Percentiles rank a stretch among this genome's conserved stretches.
Evolutionary conservation across 2,888 invertebrate genomes (phyloP).

Genomic region (Euphydryas editha): DNA sequence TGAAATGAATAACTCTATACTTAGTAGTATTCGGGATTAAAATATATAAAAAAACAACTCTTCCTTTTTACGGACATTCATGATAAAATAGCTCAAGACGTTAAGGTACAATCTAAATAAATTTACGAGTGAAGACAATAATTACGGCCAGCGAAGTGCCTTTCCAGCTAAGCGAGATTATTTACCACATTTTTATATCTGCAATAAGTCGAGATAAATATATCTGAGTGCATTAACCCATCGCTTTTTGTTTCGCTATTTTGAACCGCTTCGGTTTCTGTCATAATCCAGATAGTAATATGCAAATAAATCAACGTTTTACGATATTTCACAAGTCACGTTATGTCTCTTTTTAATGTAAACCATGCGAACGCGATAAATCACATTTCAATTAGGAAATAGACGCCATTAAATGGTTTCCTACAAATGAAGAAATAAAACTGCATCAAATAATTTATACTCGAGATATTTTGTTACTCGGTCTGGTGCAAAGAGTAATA

Average conservation of each 20-base stretch:
- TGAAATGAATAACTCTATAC: too few species aligned
- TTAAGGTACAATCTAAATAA: slow-evolving; percentile 21
- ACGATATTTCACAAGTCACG: slow-evolving; percentile 31
- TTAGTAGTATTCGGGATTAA: too few species aligned
- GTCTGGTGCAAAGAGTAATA: neutral
- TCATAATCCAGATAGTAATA: slow-evolving; percentile 31
- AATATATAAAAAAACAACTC: neutral
- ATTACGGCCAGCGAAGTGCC: slow-evolving; percentile 25
- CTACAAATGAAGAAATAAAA: slow-evolving; percentile 1
- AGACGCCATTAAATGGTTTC: slow-evolving; percentile 19
- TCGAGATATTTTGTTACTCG: neutral
- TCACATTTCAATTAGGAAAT: slow-evolving; percentile 37
- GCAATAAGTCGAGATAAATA: slow-evolving; percentile 11
- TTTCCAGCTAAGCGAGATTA: slow-evolving; percentile 27
- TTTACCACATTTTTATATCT: slow-evolving; percentile 25
- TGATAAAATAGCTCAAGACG: slow-evolving; percentile 18
- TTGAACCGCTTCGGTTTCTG: slow-evolving; percentile 27
- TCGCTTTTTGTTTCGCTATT: slow-evolving; percentile 22
- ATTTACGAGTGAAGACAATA: slow-evolving; percentile 26
- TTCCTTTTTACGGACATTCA: neutral
- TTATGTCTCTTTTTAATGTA: slow-evolving; percentile 24
- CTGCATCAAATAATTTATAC: neutral
- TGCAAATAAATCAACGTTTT: slow-evolving; percentile 36
- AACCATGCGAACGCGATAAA: slow-evolving; percentile 38
- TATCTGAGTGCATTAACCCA: slow-evolving; percentile 15